Base-by-base conservation (phyloP, 2,888 invertebrate genomes). In the Drosophila basisetae region DNA sequence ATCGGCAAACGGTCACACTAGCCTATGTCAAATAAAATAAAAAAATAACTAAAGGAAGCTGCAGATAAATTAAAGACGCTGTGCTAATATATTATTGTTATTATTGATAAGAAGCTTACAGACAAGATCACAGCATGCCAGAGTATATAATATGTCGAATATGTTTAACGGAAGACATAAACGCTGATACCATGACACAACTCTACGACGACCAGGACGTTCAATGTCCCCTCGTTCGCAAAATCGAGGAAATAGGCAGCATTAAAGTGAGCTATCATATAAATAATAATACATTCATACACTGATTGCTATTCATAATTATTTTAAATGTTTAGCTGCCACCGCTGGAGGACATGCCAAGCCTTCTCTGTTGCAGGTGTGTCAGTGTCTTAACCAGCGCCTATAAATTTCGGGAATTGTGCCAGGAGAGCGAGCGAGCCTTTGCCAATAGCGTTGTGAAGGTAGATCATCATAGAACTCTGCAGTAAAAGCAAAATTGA, bases 231-330 rank as follows among this genome's bases (percentile, higher is more conserved):
- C 83, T 92, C 25, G 89, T 93, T 30, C 83, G 87, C 11, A 91
- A 91, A 68, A 91, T 92, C 25, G 92, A 93, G 70, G 84, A 92
- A 65, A 90, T 92, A n/a, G 92, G 91, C 13, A 92, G 91, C 68
- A 91, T 92, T 30, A 90, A 83, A 78, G 92, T 91, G 80, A 2
- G 22, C 10, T 4, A 50, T 16, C 9, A 41, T 30, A 35, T 28
- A 13, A 10, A 22, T 50, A 6, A n/a, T 30, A 11, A 54, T 39
- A 31, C 2, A n/a, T 47, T 47, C 16, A 33, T 31, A 0, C n/a
- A 10, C 55, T 41, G 11, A 13, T 39, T 13, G 9, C 4, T 13
- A 0, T 18, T 31, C 11, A 33, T 6, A 6, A 60, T 59, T 0
- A n/a, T n/a, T 4, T 33, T 28, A 4, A 62, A 31, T n/a, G 41